Conservation (phyloP, 1,140 invertebrate species). For the Streblospio benedicti region DNA sequence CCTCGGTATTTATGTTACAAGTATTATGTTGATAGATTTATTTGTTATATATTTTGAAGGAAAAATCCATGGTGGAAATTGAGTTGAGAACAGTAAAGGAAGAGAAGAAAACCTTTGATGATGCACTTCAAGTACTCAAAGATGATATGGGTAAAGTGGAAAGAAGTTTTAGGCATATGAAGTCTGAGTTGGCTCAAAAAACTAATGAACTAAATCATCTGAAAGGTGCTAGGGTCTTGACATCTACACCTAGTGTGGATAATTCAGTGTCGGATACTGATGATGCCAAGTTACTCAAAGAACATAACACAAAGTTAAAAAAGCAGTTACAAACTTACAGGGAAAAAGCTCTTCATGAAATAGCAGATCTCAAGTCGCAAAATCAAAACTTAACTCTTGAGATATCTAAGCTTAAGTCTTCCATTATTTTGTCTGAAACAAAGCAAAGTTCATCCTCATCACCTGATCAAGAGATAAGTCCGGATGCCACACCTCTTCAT, state of each 20-base stretch:
- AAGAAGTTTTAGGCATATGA: conserved; percentile 47
- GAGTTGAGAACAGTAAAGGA: conserved; percentile 41
- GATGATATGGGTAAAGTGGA: conserved; percentile 46
- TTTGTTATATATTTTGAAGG: neutral
- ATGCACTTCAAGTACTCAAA: conserved; percentile 40
- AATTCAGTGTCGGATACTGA: neutral
- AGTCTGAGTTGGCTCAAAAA: conserved; percentile 42
- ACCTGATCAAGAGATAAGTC: too few relatives aligned
- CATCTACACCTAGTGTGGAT: neutral
- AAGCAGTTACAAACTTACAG: neutral
- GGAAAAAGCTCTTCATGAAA: too few relatives aligned
- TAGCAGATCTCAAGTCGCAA: too few relatives aligned
- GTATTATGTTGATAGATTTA: too few relatives aligned
- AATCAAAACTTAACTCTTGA: too few relatives aligned
- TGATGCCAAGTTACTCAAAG: neutral
- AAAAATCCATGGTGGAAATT: conserved; percentile 21
- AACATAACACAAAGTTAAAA: neutral
- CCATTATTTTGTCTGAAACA: too few relatives aligned
- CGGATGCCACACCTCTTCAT: too few relatives aligned
- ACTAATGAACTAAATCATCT: conserved; percentile 22
- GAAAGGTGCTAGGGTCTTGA: conserved; percentile 3
- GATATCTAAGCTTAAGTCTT: too few relatives aligned
- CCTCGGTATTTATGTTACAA: too few relatives aligned
- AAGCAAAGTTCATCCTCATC: too few relatives aligned
- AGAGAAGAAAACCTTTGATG: conserved; percentile 47